These are phyloP conservation scores for Eriocheir sinensis DNA, from an alignment of 1,140 invertebrate species.

Conservation along the genomic window DNA sequence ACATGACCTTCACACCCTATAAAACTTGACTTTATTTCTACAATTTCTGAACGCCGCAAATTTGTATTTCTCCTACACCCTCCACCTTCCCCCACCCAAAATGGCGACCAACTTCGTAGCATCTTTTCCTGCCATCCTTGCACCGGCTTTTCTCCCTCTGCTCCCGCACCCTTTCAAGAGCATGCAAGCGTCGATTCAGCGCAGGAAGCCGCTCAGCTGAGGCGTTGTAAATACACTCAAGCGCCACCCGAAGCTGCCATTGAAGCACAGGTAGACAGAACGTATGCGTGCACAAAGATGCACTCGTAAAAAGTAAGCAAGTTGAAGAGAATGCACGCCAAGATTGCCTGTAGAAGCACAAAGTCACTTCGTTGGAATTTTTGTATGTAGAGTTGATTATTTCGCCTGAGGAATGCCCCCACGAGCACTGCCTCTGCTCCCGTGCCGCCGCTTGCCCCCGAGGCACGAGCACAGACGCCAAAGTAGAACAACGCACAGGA, in stretches of 20 bases:
- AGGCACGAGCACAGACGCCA: background rate
- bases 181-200: constrained; percentile 62
- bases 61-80: background rate
- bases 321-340: constrained; percentile 55
- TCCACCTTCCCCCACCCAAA: background rate
- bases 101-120: background rate
- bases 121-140: background rate
- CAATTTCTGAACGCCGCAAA: background rate
- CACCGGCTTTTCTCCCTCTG: constrained; percentile 10
- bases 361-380: constrained; percentile 30
- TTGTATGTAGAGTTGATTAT: background rate
- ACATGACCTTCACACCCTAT: background rate
- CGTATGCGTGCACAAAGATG: constrained; percentile 44
- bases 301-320: constrained; percentile 31
- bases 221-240: constrained; percentile 60
- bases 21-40: background rate
- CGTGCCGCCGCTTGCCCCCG: background rate
- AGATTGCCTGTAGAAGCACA: constrained; percentile 62
- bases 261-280: constrained; percentile 53
- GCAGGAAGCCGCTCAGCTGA: constrained; percentile 31
- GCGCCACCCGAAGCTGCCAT: constrained; percentile 26
- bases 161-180: constrained; percentile 38
- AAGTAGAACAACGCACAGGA: background rate
- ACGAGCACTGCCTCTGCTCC: background rate
- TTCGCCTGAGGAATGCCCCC: background rate